These are phyloP conservation scores for Amniataba percoides DNA, from an alignment of 2,797 vertebrate species.

Conservation along the genomic window DNA sequence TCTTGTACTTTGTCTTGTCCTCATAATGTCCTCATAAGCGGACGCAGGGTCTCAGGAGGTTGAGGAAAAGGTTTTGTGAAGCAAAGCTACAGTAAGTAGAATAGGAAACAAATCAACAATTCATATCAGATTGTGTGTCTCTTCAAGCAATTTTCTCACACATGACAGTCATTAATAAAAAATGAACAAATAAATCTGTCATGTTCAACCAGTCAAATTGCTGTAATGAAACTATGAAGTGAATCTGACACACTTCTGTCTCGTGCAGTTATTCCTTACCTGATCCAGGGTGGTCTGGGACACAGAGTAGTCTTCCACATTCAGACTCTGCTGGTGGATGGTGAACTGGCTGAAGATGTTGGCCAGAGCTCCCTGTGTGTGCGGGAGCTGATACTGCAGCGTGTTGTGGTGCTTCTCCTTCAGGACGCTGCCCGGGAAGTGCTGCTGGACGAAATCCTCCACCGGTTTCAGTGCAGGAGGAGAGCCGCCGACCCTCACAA, in stretches of 20 bases:
- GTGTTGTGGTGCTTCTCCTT: slow-evolving; percentile 98
- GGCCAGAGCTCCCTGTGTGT: slow-evolving; percentile 89
- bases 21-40: too few relatives aligned
- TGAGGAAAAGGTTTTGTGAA: background rate
- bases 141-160: background rate
- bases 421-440: slow-evolving; percentile 91
- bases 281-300: slow-evolving; percentile 99
- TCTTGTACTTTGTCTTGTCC: too few relatives aligned
- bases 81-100: background rate
- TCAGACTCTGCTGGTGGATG: slow-evolving; percentile 88
- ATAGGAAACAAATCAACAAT: background rate
- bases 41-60: too few relatives aligned
- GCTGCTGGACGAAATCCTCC: slow-evolving; percentile 90
- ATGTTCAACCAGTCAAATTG: too few relatives aligned
- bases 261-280: slow-evolving; percentile 78
- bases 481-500: slow-evolving; percentile 89
- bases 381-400: slow-evolving; percentile 94
- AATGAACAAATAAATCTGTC: background rate
- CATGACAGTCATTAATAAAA: background rate
- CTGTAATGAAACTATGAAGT: background rate
- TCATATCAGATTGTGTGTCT: background rate
- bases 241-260: background rate
- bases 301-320: slow-evolving; percentile 97
- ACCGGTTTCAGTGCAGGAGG: slow-evolving; percentile 89
- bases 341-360: slow-evolving; percentile 94